These are phyloP conservation scores for Drymodes brunneopygia DNA, from an alignment of 2,113 vertebrate species.

Conservation along the genomic window DNA sequence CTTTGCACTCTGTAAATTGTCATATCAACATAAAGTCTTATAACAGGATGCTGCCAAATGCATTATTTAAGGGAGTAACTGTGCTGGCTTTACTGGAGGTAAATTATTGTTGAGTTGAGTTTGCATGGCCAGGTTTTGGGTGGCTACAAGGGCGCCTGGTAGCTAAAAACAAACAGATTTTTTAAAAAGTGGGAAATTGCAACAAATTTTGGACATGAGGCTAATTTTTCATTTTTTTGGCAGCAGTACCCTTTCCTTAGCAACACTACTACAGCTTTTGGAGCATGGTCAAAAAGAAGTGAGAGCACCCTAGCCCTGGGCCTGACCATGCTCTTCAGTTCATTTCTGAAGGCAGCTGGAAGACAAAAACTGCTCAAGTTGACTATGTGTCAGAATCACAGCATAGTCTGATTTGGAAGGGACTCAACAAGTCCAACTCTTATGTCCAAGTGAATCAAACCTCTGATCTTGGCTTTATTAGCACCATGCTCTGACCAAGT, in stretches of 20 bases:
- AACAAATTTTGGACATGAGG: background rate
- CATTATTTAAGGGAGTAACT: background rate
- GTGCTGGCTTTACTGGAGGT: background rate
- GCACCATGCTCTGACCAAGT: background rate
- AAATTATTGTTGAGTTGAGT: background rate
- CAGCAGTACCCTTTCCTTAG: background rate
- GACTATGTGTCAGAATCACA: background rate
- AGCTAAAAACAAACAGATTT: background rate
- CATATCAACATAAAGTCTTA: background rate
- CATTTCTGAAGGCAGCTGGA: background rate
- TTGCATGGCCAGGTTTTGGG: background rate
- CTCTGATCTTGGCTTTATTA: background rate
- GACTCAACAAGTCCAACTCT: background rate
- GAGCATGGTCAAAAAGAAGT: background rate
- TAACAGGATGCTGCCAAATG: background rate
- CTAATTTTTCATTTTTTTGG: background rate
- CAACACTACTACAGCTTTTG: background rate
- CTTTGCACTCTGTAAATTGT: background rate
- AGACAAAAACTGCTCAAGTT: background rate
- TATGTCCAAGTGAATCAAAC: background rate
- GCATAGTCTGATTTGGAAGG: background rate
- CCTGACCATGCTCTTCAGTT: background rate
- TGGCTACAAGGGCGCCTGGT: background rate
- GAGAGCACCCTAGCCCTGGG: background rate
- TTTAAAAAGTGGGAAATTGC: background rate